Base-by-base conservation (phyloP, 1,140 invertebrate genomes). In the Pollicipes pollicipes region DNA sequence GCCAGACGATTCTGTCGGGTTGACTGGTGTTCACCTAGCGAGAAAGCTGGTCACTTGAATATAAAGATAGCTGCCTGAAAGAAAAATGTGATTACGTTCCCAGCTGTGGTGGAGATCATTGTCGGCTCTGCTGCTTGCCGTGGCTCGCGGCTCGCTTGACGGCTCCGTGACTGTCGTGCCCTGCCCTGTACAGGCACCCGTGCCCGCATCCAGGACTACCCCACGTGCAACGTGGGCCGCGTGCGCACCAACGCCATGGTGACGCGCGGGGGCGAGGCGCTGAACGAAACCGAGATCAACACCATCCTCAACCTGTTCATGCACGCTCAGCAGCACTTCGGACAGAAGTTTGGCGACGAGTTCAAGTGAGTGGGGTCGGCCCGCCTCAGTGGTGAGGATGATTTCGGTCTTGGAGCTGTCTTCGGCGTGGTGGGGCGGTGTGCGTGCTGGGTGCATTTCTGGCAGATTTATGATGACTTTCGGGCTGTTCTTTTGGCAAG, bases 221-320 rank as follows among this genome's bases (percentile, higher is more conserved):
- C 82, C 68, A 80, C 83, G 28, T 98, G 95, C 78, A 95, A 97
- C 80, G 79, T 98, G 30, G 95, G 94, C 26, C 88, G 88, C 78
- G 91, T 97, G 0, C 90, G 93, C 63, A 87, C 92, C 0, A 95
- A 96, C 76, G 94, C 95, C 0, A 83, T 98, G 29, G 91, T 98
- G 26, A 90, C 93, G 0, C 83, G 91, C 71, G 86, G 90, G 10
- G 87, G 86, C 8, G 81, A 84, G 66, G 83, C 81, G 58, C 87
- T 87, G 74, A 94, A 94, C 77, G 84, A 88, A 70, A 90, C 90
- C 0, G 84, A 91, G 77, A 81, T 93, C 3, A 87, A 90, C 76
- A 87, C 91, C 0, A 94, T 85, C 76, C 89, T 90, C 10, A 94
- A 94, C 78, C 81, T 95, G 0, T 88, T 96, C 76, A 83, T 92